Conservation (phyloP, 2,113 vertebrate species). For the Actenoides lindsayi region DNA sequence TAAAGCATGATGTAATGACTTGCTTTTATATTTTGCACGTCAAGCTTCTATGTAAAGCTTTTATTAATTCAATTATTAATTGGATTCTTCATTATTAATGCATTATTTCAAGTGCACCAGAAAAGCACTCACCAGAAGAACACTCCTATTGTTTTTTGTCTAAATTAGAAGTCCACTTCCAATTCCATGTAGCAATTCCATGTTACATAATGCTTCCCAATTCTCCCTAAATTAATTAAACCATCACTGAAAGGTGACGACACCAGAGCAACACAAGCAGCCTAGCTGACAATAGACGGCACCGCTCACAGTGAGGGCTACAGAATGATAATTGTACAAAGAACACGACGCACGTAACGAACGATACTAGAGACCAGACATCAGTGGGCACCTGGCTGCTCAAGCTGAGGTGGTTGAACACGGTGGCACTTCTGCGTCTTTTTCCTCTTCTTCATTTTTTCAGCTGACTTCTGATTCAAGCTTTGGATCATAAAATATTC, state of each 20-base stretch:
- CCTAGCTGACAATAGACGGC: neutral
- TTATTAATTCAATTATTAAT: neutral
- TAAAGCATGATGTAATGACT: neutral
- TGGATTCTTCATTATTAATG: too few relatives aligned
- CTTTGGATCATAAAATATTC: constrained; percentile 98
- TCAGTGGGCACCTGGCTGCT: constrained; percentile 86
- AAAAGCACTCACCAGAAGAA: neutral
- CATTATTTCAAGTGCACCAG: neutral
- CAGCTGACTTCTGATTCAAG: constrained; percentile 94
- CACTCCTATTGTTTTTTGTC: neutral
- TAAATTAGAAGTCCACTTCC: neutral
- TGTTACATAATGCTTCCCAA: too few relatives aligned
- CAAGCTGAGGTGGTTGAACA: constrained; percentile 88
- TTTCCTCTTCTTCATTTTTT: constrained; percentile 88
- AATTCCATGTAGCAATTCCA: too few relatives aligned
- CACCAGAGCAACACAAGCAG: neutral
- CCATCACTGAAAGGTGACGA: too few relatives aligned
- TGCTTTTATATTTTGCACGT: neutral
- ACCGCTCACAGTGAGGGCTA: neutral
- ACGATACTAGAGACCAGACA: neutral
- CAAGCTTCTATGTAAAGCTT: neutral
- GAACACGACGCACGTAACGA: neutral
- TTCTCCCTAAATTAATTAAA: neutral
- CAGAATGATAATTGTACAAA: neutral
- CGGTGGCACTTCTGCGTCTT: constrained; percentile 81